phyloP scores from a whole-genome alignment of 2,888 invertebrate species.

The Noctua pronuba region DNA sequence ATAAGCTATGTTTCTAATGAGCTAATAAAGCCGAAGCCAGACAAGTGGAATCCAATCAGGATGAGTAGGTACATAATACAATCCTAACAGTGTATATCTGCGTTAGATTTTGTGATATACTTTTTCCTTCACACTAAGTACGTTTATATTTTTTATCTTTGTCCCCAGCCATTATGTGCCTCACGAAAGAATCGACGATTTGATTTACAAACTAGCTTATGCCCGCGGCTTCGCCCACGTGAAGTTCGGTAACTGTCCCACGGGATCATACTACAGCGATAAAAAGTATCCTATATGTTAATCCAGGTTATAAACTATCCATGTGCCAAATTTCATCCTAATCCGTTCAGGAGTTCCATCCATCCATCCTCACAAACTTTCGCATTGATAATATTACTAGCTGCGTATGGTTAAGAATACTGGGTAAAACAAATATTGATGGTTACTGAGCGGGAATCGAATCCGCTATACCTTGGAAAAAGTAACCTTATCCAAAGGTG shows the following conservation, averaged over 20 bases:
- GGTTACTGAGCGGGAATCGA: background rate
- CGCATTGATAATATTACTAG: too few species aligned
- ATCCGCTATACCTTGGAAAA: background rate
- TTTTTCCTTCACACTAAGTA: background rate
- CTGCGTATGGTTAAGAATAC: too few species aligned
- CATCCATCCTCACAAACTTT: too few species aligned
- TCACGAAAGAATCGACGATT: background rate
- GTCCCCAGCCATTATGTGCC: background rate
- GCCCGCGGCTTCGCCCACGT: too few species aligned
- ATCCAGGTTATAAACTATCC: too few species aligned
- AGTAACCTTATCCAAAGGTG: background rate
- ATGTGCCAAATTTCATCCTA: too few species aligned
- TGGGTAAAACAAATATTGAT: background rate
- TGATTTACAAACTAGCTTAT: too few species aligned
- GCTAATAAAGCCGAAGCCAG: background rate
- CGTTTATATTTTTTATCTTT: background rate
- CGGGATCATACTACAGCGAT: too few species aligned
- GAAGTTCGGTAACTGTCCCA: too few species aligned
- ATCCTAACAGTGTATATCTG: background rate
- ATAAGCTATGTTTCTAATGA: background rate
- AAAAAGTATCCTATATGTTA: too few species aligned
- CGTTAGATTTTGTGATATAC: background rate
- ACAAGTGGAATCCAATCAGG: background rate
- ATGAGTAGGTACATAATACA: background rate
- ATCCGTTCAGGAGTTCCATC: too few species aligned